Base-by-base conservation (phyloP, 2,113 vertebrate genomes). In the Cardinalis cardinalis region DNA sequence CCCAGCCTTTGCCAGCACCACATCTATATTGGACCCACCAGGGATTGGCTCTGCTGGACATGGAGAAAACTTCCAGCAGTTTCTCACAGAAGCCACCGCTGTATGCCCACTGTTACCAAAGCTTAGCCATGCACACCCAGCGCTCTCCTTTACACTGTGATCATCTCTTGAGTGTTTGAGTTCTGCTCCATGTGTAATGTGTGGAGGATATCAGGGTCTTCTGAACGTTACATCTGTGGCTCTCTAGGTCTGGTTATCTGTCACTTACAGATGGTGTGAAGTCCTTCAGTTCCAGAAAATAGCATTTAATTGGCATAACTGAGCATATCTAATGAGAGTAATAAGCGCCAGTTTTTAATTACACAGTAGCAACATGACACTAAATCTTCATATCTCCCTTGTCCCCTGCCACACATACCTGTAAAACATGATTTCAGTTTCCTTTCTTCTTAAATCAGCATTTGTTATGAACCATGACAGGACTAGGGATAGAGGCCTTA, bases 1-100 rank as follows among this genome's bases (percentile, higher is more conserved):
- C 36, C 24, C 29, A 51, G 18, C 46, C 29, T 51, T 41, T 18
- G 23, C 7, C 44, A 49, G 44, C 1, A 0, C 28, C 34, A 11
- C 1, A 2, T 48, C 7, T 1, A 0, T 61, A 17, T 51, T n/a
- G 46, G 23, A 76, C 10, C 7, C 4, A 1, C 29, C 36, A 51
- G 18, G 36, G 18, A 28, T 1, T 61, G 58, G 8, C 23, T 51
- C 36, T n/a, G 18, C 10, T 13, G 14, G 36, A 12, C 58, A 6
- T 21, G 31, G 18, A 32, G 24, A 8, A 40, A 51, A 7, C 13
- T 61, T 60, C 34, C 29, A 32, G 34, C 16, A 60, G 9, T 17
- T 25, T 49, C 23, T 76, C 44, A 75, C 44, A 61, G 36, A 15
- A 61, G 7, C 36, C 36, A 26, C 10, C 6, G 6, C 23, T 40